These are phyloP conservation scores for Suillia variegata DNA, from an alignment of 2,888 invertebrate species.

Conservation along the genomic window DNA sequence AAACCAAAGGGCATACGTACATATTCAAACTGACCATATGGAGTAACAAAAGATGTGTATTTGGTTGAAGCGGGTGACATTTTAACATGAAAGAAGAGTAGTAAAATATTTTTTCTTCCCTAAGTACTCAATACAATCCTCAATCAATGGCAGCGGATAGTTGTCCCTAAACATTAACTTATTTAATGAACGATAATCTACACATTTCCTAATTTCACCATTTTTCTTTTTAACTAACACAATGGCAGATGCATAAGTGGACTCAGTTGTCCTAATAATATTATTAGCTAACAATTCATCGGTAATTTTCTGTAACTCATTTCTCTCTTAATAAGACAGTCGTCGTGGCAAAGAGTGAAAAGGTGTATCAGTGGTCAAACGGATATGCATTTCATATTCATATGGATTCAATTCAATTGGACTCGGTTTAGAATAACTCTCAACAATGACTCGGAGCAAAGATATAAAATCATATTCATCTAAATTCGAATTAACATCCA, in stretches of 20 bases:
- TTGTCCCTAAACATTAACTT: neutral
- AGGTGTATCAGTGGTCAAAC: no score
- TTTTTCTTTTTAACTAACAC: constrained; percentile 10
- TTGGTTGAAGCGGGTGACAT: neutral
- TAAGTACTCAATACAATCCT: constrained; percentile 1
- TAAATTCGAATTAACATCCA: no score
- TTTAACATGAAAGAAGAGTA: neutral
- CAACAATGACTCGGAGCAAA: no score
- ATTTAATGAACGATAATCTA: neutral
- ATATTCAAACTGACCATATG: constrained; percentile 1
- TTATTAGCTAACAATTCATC: neutral
- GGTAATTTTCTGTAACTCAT: neutral
- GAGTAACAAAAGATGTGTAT: neutral
- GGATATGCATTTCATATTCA: no score
- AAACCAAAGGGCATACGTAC: neutral
- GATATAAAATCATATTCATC: no score
- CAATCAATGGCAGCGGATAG: constrained; percentile 1
- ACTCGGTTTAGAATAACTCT: no score
- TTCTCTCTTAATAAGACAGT: neutral
- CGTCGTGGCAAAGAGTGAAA: no score
- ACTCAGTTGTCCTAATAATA: constrained; percentile 4
- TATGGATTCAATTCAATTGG: no score
- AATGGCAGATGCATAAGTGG: constrained; percentile 11
- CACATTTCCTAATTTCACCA: constrained; percentile 3
- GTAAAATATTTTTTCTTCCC: neutral